Percentiles rank a stretch among this genome's conserved stretches.
Evolutionary conservation across 30 jellyfish, hydroid and myxozoan genomes (phyloP).

Genomic region (Turritopsis dohrnii): DNA sequence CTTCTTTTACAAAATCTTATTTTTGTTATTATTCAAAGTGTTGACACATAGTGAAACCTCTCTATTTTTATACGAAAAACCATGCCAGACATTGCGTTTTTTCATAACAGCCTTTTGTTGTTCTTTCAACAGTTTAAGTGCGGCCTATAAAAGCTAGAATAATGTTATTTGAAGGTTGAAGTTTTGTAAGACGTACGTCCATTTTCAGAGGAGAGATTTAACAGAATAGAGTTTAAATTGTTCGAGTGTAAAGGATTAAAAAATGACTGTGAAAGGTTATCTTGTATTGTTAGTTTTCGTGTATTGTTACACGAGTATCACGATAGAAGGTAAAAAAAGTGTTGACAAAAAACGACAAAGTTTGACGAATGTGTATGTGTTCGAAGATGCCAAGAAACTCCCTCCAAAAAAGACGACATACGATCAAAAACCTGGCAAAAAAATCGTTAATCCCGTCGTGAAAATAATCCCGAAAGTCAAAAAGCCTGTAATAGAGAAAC

Average conservation of each 20-base stretch:
- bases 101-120: neutral
- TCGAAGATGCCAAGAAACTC: neutral
- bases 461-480: neutral
- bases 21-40: neutral
- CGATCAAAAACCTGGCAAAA: too few relatives aligned
- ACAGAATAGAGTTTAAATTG: neutral
- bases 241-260: neutral
- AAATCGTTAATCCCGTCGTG: neutral
- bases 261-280: neutral
- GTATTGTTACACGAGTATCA: neutral
- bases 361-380: neutral
- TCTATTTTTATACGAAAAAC: neutral
- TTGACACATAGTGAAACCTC: neutral
- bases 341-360: neutral
- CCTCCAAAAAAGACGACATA: neutral
- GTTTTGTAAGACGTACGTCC: neutral
- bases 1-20: neutral
- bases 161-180: too few relatives aligned
- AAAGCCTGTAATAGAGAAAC: neutral
- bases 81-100: neutral
- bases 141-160: neutral
- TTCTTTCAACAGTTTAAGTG: neutral
- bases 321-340: neutral
- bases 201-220: too few relatives aligned
- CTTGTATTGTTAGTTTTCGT: neutral